These are phyloP conservation scores for Sarcophaga subvicina DNA, from an alignment of 2,888 invertebrate species.

Conservation along the genomic window DNA sequence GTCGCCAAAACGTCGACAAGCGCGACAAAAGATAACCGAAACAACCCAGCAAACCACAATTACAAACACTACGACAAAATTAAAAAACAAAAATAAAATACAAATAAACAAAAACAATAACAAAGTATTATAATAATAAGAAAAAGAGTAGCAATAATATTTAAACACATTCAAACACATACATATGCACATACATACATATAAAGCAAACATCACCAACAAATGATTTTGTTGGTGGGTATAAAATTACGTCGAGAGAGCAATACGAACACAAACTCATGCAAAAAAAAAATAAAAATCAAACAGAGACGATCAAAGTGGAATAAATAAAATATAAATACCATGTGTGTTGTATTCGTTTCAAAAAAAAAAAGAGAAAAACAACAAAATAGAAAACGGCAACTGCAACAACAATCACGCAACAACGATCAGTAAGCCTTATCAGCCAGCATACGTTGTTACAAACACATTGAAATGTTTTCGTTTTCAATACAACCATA, in stretches of 20 bases:
- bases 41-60: slow-evolving; percentile 46
- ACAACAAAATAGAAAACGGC: slow-evolving; percentile 1
- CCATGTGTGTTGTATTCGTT: neutral
- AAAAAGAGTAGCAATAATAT: neutral
- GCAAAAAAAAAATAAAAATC: slow-evolving; percentile 7
- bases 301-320: slow-evolving; percentile 39
- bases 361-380: neutral
- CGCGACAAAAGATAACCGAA: slow-evolving; percentile 64
- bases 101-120: neutral
- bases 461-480: slow-evolving; percentile 23
- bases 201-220: slow-evolving; percentile 20
- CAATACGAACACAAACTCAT: neutral
- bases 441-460: slow-evolving; percentile 38
- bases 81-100: no score
- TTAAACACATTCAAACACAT: neutral
- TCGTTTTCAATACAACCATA: neutral
- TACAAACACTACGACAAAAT: neutral
- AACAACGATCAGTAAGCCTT: slow-evolving; percentile 57
- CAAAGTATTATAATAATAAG: neutral
- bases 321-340: slow-evolving; percentile 28
- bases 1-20: slow-evolving; percentile 65
- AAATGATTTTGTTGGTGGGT: slow-evolving; percentile 19
- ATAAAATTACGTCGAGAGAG: slow-evolving; percentile 50
- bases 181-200: neutral
- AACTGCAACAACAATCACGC: slow-evolving; percentile 22